Evolutionary conservation across 2,113 vertebrate genomes (phyloP).

Genomic region (Nesogale talazaci): DNA sequence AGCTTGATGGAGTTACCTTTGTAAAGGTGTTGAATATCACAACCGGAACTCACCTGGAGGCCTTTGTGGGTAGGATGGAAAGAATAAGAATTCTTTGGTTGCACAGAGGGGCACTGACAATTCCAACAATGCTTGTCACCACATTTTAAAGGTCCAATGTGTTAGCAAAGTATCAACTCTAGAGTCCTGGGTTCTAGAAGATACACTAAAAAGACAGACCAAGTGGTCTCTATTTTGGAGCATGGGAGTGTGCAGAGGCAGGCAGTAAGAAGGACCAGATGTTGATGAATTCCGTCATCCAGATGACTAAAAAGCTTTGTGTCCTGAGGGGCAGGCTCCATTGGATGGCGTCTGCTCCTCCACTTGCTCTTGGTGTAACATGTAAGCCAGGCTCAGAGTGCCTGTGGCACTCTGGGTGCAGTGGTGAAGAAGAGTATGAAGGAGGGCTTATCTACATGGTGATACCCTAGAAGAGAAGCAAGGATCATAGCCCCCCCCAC

Average conservation of each 20-base stretch:
- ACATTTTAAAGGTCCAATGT: background rate
- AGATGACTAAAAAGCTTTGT: background rate
- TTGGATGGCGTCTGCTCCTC: background rate
- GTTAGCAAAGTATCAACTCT: background rate
- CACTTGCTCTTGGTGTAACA: background rate
- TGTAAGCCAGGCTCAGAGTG: background rate
- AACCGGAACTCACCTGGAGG: background rate
- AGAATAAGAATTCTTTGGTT: background rate
- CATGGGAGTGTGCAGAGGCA: background rate
- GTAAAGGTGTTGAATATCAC: background rate
- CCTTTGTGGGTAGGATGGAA: background rate
- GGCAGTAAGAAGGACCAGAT: background rate
- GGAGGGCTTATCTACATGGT: background rate
- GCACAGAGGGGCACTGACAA: background rate
- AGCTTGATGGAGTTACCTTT: background rate
- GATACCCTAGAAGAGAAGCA: background rate
- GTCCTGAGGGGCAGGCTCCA: background rate
- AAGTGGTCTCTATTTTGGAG: too few relatives aligned
- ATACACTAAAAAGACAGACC: background rate
- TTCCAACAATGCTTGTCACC: background rate
- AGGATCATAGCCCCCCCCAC: rapidly evolving
- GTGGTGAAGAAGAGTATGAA: background rate
- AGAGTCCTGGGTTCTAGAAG: background rate
- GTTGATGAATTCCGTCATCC: background rate
- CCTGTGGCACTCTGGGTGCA: background rate